Base-by-base conservation (phyloP, 1,140 invertebrate species). In the Phenacoccus solenopsis region DNA sequence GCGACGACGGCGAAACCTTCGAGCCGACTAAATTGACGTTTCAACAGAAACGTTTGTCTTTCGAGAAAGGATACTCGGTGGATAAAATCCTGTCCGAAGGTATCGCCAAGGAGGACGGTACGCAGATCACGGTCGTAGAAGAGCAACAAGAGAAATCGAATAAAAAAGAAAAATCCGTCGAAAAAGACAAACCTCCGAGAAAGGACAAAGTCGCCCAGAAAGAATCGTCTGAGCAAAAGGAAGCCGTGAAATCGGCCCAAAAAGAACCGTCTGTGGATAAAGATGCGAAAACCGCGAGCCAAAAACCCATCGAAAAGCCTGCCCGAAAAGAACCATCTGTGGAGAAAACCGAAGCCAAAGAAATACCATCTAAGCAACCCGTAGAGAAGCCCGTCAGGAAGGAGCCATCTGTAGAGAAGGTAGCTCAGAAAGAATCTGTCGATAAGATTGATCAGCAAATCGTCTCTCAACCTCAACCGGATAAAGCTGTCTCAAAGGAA, bases 11-110 rank as follows among this genome's bases (percentile, higher is more conserved):
- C 0, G 68, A 72, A 68, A 35, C 69, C 1, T 68, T 68, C 1
- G 72, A 72, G 67, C 59, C 69, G 1, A 68, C 70, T 3, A 59
- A 71, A 38, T 61, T 75, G 16, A 72, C 74, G 0, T 76, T 76
- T 70, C 73, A 75, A 64, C 72, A 76, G 69, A 76, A 76, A 69
- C 69, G 73, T 12, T 71, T 71, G 69, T 75, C 75, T 21, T 75
- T 76, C 56, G 75, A 76, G 70, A 72, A 73, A 68, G 75, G 74
- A 7, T 71, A 68, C 21, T 73, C 69, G 4, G 69, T 73, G 5
- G 70, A 73, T 27, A 68, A 71, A 49, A 57, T 69, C 1, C 20
- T 70, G 3, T 69, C 30, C 7, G 67, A 71, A 49, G 70, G 71
- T 30, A 68, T 70, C 13, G 64, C 70, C 10, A 0, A 56, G 0